Evolutionary conservation across 2,888 invertebrate species (phyloP), one percentile per base, ranked within the genome.

Genomic region (Orgyia antiqua): DNA sequence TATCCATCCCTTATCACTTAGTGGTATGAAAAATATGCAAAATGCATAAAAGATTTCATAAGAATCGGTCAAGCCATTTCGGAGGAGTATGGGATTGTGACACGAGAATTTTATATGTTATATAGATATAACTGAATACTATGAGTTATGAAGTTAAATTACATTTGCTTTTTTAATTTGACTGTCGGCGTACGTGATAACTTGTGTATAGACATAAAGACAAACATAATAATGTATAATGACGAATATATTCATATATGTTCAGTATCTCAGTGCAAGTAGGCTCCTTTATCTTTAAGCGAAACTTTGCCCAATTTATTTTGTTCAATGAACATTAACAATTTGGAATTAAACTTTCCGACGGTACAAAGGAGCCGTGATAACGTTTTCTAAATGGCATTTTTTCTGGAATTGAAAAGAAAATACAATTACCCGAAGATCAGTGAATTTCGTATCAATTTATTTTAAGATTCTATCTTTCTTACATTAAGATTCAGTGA

Each of bases 301-400:
- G 29, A 47, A 62, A 64, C 52, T 63, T 67, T 51, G 32, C 42
- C 57, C 57, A 63, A 67, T 67, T 67, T 65, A 59, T 59, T 51
- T 59, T 53, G 59, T 58, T 66, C 60, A 67, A 48, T 66, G 62
- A 68, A 63, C 61, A 58, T 61, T 56, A 65, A 58, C 61, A 61
- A 62, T 61, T 56, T 55, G 48, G 47, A 61, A 66, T 56, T 60
- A 58, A 65, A 61, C 59, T 67, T 64, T 57, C 51, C 42, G 49
- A 39, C 39, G 42, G 40, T 51, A 56, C 53, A 60, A 64, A 64
- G 51, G 47, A 51, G 52, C 39, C 36, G 36, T 43, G 49, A 52
- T 49, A 51, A 51, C 39, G 45, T 45, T 57, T 50, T 45, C 42
- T 51, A 43, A 48, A 53, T 50, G 45, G 36, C 45, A 51, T 41